These are phyloP conservation scores for Rapana venosa DNA, from an alignment of 2,888 invertebrate species.

Conservation along the genomic window DNA sequence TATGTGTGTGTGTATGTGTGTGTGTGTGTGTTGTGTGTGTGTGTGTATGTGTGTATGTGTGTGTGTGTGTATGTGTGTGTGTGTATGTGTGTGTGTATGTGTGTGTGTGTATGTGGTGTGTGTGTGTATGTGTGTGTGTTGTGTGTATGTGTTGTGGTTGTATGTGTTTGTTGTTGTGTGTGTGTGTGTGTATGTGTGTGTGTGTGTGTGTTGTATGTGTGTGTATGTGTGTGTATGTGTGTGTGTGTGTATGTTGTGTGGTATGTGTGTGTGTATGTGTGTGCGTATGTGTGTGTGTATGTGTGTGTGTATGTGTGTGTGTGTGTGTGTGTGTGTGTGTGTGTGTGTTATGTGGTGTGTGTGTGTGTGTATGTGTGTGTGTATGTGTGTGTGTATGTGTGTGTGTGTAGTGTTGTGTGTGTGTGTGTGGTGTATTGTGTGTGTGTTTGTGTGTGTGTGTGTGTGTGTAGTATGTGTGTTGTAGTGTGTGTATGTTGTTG, in stretches of 20 bases:
- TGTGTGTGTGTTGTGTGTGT: neutral
- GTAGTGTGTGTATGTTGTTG: neutral
- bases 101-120: neutral
- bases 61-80: neutral
- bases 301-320: neutral
- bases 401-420: conserved; percentile 2
- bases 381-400: neutral
- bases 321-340: neutral
- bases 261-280: neutral
- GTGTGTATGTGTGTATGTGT: neutral
- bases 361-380: neutral
- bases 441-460: neutral
- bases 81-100: neutral
- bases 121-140: neutral
- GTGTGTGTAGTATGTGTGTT: neutral
- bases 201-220: neutral
- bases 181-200: neutral
- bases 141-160: no score
- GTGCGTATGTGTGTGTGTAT: neutral
- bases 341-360: neutral
- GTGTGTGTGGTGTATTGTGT: neutral
- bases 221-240: neutral
- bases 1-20: neutral
- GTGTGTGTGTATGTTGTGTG: neutral
- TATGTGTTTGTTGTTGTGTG: neutral